Conservation (phyloP, 2,888 invertebrate species). For the Caradrina clavipalpis region DNA sequence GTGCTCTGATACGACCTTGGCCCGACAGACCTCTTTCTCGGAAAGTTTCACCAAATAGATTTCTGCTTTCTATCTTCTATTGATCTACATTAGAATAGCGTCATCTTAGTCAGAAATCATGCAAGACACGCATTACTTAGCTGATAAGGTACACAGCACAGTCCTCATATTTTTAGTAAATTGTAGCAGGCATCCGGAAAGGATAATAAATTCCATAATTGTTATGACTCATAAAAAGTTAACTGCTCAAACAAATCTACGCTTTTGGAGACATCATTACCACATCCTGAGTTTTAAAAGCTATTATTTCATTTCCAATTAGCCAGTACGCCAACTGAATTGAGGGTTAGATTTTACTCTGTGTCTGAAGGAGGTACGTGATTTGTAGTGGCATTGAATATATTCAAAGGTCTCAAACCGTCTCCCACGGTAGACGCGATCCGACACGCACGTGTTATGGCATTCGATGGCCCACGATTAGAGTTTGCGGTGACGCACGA, state of each 20-base stretch:
- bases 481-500: constrained; percentile 80
- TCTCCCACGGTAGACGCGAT: constrained; percentile 90
- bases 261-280: constrained; percentile 19
- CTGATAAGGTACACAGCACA: constrained; percentile 16
- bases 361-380: constrained; percentile 37
- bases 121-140: constrained; percentile 15
- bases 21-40: constrained; percentile 72
- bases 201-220: constrained; percentile 54
- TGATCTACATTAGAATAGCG: constrained; percentile 15
- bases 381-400: constrained; percentile 61
- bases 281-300: constrained; percentile 30
- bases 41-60: constrained; percentile 64
- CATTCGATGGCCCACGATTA: constrained; percentile 87
- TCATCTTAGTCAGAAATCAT: background rate
- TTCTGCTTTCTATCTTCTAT: constrained; percentile 50
- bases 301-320: constrained; percentile 12
- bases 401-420: constrained; percentile 69
- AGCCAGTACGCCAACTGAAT: constrained; percentile 4
- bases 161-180: constrained; percentile 5
- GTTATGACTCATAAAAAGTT: constrained; percentile 52
- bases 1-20: constrained; percentile 83
- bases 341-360: constrained; percentile 32
- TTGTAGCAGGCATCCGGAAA: constrained; percentile 38
- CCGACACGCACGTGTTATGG: constrained; percentile 88
- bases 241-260: constrained; percentile 26